Base-by-base conservation (phyloP, 2,888 invertebrate species). In the Tenthredo mesomela region DNA sequence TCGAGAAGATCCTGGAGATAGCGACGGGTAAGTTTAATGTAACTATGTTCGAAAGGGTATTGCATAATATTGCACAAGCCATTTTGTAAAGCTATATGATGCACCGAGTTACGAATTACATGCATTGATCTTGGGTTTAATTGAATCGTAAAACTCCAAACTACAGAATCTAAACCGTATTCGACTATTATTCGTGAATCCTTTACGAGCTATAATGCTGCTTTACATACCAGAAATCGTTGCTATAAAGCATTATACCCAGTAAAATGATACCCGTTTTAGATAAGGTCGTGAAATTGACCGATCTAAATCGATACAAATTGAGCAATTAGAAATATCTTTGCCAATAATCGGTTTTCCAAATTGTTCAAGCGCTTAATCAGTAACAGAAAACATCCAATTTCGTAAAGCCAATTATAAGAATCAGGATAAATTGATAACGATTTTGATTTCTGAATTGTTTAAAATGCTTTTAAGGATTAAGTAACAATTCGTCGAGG, bases 41-140 rank as follows among this genome's bases (percentile, higher is more conserved):
- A 47, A 65, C 37, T 47, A n/a, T n/a, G 33, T 37, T 33, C 2
- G 9, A 15, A 50, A 18, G 29, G 29, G 50, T 80, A 61, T 80
- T 82, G 82, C 82, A 82, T 82, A 82, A 82, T 82, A 40, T 37
- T 54, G 50, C 47, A 82, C 25, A 82, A 67, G 82, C 82, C 82
- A 82, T 67, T 82, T 82, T 82, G 82, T 82, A 10, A 25, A 40
- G 50, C 61, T 80, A 43, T 80, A 43, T 65, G 61, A 58, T 61
- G 80, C 61, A 40, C 80, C 61, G n/a, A 80, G 80, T 61, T 80
- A 61, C 77, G 54, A 77, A 54, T 77, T 29, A 77, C 77, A 6
- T 18, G 50, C 77, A 33, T 73, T 43, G 71, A 80, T 80, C 25
- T 61, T 80, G 18, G 10, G 37, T 80, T 61, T 10, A 58, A 80